Evolutionary conservation across 2,113 vertebrate genomes (phyloP).

Genomic region (Illadopsis cleaveri): DNA sequence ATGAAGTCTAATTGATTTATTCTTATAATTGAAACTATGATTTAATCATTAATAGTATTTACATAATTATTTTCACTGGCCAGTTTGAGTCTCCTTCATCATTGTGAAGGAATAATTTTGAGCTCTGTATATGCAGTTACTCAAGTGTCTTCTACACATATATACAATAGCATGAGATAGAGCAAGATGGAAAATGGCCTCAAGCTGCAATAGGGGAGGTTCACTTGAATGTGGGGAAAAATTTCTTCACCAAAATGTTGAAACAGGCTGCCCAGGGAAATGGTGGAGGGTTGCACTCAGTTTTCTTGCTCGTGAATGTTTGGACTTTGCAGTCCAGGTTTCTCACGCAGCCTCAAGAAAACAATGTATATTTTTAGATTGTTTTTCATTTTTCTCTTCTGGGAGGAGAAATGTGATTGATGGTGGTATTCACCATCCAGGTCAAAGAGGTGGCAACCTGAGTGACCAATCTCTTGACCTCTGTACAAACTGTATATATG

Average conservation of each 20-base stretch:
- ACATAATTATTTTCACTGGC: neutral
- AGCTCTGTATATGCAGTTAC: neutral
- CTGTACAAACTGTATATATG: too few relatives aligned
- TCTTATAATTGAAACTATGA: slow-evolving; percentile 2
- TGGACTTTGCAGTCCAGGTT: too few relatives aligned
- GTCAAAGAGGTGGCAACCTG: too few relatives aligned
- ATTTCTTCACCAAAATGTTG: neutral
- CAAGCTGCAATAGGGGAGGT: neutral
- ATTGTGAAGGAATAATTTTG: neutral
- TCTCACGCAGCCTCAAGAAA: too few relatives aligned
- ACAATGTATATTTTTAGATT: too few relatives aligned
- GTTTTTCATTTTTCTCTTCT: too few relatives aligned
- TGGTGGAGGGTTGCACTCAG: too few relatives aligned
- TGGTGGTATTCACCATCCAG: too few relatives aligned
- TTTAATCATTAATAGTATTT: slow-evolving; percentile 53
- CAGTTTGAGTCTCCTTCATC: neutral
- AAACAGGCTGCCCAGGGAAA: neutral
- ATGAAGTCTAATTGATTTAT: slow-evolving; percentile 25
- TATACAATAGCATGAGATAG: accelerated
- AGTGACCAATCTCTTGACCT: too few relatives aligned
- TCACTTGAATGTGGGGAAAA: neutral
- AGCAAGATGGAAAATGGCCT: neutral
- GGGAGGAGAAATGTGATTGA: too few relatives aligned
- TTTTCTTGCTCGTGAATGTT: too few relatives aligned
- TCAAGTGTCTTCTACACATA: neutral